Evolutionary conservation across 1,140 invertebrate species (phyloP).

Genomic region (Battus philenor): DNA sequence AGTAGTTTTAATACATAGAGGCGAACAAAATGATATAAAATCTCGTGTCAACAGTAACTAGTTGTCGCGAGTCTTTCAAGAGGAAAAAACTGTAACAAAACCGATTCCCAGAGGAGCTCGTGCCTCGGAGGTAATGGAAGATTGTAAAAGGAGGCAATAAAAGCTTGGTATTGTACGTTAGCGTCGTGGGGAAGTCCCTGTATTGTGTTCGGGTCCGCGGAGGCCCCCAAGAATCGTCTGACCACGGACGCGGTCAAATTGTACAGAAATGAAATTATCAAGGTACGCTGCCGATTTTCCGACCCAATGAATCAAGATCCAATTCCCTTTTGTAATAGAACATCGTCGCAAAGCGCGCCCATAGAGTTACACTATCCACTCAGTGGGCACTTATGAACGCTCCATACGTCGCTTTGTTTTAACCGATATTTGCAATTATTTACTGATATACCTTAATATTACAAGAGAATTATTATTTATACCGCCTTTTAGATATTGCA

Average conservation of each 20-base stretch:
- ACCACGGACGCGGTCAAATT: constrained; percentile 74
- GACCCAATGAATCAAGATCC: constrained; percentile 76
- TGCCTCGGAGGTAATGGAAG: constrained; percentile 69
- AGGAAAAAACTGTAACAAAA: constrained; percentile 66
- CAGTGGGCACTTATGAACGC: constrained; percentile 52
- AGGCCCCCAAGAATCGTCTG: constrained; percentile 66
- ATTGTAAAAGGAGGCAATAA: constrained; percentile 75
- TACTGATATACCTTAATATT: too few species aligned
- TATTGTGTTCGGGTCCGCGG: constrained; percentile 67
- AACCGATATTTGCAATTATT: neutral
- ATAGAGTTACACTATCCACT: constrained; percentile 67
- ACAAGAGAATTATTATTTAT: too few species aligned
- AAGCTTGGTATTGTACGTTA: constrained; percentile 73
- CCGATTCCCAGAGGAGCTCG: constrained; percentile 63
- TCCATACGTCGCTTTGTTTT: constrained; percentile 44
- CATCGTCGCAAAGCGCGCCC: constrained; percentile 67
- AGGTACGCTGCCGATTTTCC: constrained; percentile 76
- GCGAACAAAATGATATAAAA: constrained; percentile 48
- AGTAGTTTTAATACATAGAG: too few species aligned
- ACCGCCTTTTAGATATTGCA: too few species aligned
- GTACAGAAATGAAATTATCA: constrained; percentile 77
- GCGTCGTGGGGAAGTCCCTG: constrained; percentile 59
- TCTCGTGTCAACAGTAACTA: constrained; percentile 39
- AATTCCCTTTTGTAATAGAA: constrained; percentile 76
- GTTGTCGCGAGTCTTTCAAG: constrained; percentile 53